Conservation (phyloP, 2,113 vertebrate genomes). For the Ochotona princeps region DNA sequence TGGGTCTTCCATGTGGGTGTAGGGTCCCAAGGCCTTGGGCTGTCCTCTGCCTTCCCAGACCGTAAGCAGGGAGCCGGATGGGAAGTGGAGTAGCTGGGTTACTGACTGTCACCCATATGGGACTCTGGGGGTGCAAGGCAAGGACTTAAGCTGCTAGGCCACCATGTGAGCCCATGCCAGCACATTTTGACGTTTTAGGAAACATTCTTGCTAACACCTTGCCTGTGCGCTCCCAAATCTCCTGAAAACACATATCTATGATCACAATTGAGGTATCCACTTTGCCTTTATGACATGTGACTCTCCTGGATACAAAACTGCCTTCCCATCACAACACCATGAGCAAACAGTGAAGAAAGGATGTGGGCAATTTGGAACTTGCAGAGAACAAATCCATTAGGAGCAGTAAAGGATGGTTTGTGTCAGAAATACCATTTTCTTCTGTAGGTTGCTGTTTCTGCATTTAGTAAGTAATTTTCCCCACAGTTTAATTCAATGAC, state of each 20-base stretch:
- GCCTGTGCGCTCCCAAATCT: neutral
- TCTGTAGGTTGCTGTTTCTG: neutral
- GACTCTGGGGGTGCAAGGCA: no score
- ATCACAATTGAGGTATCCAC: neutral
- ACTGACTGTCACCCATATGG: no score
- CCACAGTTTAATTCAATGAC: neutral
- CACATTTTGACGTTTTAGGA: neutral
- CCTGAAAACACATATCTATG: neutral
- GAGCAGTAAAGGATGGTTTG: neutral
- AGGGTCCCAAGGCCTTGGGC: no score
- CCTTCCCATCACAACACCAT: neutral
- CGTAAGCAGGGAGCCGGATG: no score
- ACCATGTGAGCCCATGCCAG: neutral
- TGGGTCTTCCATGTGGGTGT: no score
- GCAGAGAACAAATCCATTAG: constrained; percentile 23
- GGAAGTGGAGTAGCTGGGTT: no score
- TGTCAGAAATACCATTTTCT: neutral
- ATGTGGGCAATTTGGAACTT: constrained; percentile 44
- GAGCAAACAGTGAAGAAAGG: constrained; percentile 34
- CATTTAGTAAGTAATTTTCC: neutral
- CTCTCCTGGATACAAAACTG: neutral
- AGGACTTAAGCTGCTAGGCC: no score
- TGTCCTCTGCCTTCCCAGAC: no score
- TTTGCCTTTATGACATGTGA: neutral
- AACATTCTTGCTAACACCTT: neutral